phyloP scores from a whole-genome alignment of 2,888 invertebrate species.

The Caenorhabditis becei region DNA sequence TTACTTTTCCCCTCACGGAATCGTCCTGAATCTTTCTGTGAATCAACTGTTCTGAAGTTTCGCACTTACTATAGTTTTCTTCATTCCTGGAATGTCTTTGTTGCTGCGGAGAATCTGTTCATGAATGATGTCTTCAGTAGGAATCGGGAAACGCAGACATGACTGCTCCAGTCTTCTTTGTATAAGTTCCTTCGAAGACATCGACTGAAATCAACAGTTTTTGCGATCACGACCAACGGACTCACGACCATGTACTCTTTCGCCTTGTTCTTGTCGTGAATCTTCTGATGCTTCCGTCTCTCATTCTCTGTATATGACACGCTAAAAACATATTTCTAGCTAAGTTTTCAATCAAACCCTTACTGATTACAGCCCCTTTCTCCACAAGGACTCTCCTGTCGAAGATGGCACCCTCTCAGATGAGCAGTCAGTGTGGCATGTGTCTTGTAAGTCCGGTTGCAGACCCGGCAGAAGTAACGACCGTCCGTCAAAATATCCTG shows the following conservation, averaged over 20 bases:
- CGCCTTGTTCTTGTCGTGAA: constrained; percentile 38
- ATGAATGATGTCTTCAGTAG: constrained; percentile 14
- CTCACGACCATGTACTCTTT: constrained; percentile 16
- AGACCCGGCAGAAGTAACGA: constrained; percentile 49
- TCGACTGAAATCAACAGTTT: too few relatives aligned
- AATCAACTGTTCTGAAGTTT: background rate
- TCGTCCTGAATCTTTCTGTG: constrained; percentile 12
- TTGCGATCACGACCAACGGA: too few relatives aligned
- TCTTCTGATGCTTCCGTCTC: constrained; percentile 35
- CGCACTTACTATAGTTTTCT: background rate
- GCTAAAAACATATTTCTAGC: constrained; percentile 18
- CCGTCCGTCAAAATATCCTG: constrained; percentile 53
- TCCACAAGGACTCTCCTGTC: constrained; percentile 30
- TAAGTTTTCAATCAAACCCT: background rate
- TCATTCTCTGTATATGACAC: constrained; percentile 44
- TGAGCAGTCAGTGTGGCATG: constrained; percentile 54
- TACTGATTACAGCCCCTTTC: constrained; percentile 48
- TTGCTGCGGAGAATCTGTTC: background rate
- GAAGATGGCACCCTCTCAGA: constrained; percentile 46
- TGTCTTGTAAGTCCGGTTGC: constrained; percentile 49
- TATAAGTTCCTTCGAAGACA: too few relatives aligned
- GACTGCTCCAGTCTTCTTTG: too few relatives aligned
- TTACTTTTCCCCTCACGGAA: constrained; percentile 16
- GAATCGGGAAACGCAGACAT: background rate
- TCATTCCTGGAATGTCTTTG: constrained; percentile 21